Base-by-base conservation (phyloP, 1,140 invertebrate genomes). In the Lasioglossum albipes region DNA sequence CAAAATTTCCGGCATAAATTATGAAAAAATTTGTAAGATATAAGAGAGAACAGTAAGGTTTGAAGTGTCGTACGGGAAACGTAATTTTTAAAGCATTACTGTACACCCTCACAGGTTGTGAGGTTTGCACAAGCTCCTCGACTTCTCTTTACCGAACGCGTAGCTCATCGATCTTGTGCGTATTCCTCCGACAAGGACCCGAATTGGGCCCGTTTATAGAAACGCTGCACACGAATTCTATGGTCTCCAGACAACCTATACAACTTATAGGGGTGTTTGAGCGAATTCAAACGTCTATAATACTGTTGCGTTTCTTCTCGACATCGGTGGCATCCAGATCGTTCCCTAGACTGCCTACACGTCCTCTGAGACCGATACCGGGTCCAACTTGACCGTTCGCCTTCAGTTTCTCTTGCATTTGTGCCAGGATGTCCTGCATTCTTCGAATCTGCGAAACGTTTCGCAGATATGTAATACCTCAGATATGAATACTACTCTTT, bases 381-480 rank as follows among this genome's bases (percentile, higher is more conserved):
- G 87, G 86, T 10, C 82, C 88, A 81, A 94, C 94, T 89, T 96
- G 95, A 87, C 96, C 95, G 75, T 96, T 96, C 81, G 96, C 96
- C 93, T 97, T 97, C 45, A 99, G 95, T 94, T 99, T 97, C 87
- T 98, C 97, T 94, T 99, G 98, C 98, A 99, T 99, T 93, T 98
- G 97, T 42, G 97, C 96, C 76, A 99, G 94, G 96, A 99, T 98
- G 92, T 99, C 97, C 94, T 99, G 98, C 98, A 98, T 98, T 88
- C 97, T 95, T 89, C 97, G 95, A 86, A 98, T 98, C 96, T 98
- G 94, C 57, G 94, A 89, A 85, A 88, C 81, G 16, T 54, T 20
- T 49, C 7, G 45, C 7, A 36, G 36, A 36, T 36, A 36, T 36
- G 2, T 36, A 36, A 1, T 36, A 36, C 36, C 5, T 5, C 36